Base-by-base conservation (phyloP, 2,888 invertebrate genomes). In the Pseudeuparius sepicola region DNA sequence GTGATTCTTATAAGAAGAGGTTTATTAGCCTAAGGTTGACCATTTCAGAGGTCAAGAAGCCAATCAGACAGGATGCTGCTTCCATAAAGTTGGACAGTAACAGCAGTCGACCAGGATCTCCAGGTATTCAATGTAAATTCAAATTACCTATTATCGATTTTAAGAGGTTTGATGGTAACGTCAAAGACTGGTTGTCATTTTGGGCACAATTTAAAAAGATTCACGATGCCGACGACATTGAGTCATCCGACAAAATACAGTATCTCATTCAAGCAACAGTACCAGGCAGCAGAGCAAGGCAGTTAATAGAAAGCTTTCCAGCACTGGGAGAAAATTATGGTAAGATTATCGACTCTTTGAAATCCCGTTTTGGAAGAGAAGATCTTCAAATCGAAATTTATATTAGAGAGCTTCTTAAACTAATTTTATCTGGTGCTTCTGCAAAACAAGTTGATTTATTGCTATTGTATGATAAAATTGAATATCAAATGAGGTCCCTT, bases 331-430 rank as follows among this genome's bases (percentile, higher is more conserved):
- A 41, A 28, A 48, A 48, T 34, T 51, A 47, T 35, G 9, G 12
- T 3, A 42, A 44, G 17, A 37, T 41, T 3, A 39, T 47, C 9
- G 40, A 48, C 14, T 34, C 41, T 35, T 37, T 48, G 24, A 46
- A 45, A 42, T 44, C 40, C 31, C 37, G 52, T 23, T 54, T 55
- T 37, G 51, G 51, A 12, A 40, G 46, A 26, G 47, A 52, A 11
- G 51, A 53, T 16, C 14, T 54, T 9, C 41, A 49, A 16, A 42
- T 53, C 11, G 54, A 54, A 31, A 45, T 51, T 10, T 52, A 54
- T 35, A 45, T 52, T 3, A 29, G 54, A 11, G 53, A 55, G 33
- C 29, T 54, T 7, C 31, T 56, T 14, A 44, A 45, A 27, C 24
- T 56, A 17, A 45, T 55, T 11, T 27, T 55, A 7, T 43, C 44